These are phyloP conservation scores for Seriola aureovittata DNA, from an alignment of 2,113 vertebrate genomes.

Conservation along the genomic window DNA sequence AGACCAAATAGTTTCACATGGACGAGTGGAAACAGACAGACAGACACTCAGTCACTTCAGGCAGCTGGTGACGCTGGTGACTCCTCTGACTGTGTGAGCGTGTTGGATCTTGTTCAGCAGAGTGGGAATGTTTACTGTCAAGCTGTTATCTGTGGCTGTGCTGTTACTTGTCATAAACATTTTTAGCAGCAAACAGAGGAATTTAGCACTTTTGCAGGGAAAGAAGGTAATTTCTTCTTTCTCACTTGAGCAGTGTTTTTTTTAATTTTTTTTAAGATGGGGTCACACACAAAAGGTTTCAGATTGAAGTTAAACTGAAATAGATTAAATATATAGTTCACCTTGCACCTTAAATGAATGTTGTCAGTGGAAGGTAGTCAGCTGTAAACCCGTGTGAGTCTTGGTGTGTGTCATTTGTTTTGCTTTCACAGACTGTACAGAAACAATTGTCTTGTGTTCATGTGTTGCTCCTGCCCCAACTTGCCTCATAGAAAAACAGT, in stretches of 20 bases:
- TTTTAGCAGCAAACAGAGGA: constrained; percentile 22
- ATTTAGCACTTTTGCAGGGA: neutral
- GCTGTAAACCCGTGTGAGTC: neutral
- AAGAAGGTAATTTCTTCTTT: neutral
- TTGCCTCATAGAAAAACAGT: neutral
- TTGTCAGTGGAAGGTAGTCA: neutral
- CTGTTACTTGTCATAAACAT: neutral
- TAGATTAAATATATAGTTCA: neutral
- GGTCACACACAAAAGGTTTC: neutral
- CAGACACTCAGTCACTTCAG: constrained; percentile 1
- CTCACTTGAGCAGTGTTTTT: neutral
- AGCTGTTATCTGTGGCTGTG: neutral
- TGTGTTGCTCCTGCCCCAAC: neutral
- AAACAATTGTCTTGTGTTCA: constrained; percentile 3
- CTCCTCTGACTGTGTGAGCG: constrained; percentile 29
- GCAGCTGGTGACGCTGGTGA: constrained; percentile 14
- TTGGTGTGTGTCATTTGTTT: neutral
- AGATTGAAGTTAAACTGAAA: neutral
- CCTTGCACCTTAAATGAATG: neutral
- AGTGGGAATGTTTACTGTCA: constrained; percentile 44
- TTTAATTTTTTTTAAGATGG: neutral
- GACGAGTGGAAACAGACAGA: neutral
- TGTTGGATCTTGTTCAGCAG: constrained; percentile 55
- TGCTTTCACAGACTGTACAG: neutral
- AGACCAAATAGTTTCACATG: neutral